Evolutionary conservation across 2,888 invertebrate species (phyloP).

Genomic region (Acheta domesticus): DNA sequence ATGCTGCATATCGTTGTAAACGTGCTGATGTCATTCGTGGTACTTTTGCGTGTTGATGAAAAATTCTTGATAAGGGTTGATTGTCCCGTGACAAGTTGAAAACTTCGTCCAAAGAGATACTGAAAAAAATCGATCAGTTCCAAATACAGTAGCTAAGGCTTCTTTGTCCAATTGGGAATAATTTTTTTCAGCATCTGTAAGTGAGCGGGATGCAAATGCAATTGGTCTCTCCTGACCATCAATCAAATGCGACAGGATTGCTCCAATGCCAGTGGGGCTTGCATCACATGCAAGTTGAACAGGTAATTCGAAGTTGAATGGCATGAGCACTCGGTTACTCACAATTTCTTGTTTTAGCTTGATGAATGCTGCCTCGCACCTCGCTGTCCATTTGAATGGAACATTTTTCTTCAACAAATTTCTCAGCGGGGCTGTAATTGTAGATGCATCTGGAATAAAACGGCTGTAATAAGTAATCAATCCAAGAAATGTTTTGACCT

Average conservation of each 20-base stretch:
- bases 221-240: neutral
- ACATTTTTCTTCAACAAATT: neutral
- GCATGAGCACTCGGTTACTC: conserved; percentile 32
- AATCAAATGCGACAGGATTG: conserved; percentile 37
- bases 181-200: neutral
- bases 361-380: conserved; percentile 33
- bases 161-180: conserved; percentile 20
- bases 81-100: neutral
- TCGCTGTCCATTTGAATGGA: conserved; percentile 24
- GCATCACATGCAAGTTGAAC: conserved; percentile 35
- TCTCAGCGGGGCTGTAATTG: neutral
- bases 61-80: neutral
- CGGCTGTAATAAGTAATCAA: conserved; percentile 38
- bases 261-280: conserved; percentile 34
- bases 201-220: neutral
- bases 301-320: conserved; percentile 34
- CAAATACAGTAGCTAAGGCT: neutral
- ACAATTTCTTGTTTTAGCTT: conserved; percentile 34
- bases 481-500: conserved; percentile 42
- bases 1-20: neutral
- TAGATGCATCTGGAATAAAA: conserved; percentile 34
- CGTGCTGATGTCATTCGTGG: neutral
- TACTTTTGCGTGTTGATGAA: neutral
- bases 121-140: neutral
- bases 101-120: neutral